Evolutionary conservation across 2,113 vertebrate species (phyloP), one percentile per base, ranked within the genome.

Genomic region (Heteronetta atricapilla): DNA sequence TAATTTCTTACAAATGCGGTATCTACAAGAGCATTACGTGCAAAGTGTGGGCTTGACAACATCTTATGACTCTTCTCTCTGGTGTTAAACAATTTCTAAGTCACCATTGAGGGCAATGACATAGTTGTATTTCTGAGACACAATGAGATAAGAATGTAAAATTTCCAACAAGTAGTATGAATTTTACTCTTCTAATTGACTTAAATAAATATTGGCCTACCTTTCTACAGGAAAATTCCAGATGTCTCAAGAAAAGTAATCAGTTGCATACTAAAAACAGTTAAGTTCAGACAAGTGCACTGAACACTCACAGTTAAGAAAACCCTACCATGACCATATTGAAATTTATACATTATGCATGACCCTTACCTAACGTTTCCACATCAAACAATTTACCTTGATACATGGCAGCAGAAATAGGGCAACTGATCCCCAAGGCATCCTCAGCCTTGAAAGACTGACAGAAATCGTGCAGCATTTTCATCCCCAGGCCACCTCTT

Each of bases 381-480:
- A 56, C 82, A 86, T 59, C 70, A 88, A 48, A 58, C 1, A 2
- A 73, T 87, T 96, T 94, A 99, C 99, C 99, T 98, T 97, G 97
- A 81, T 97, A 98, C 99, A 99, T 99, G 80, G 97, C 95, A 60
- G 97, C 56, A 72, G 99, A 99, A 68, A 99, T 93, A 1, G 99
- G 99, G 76, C 92, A 97, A 93, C 99, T 99, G 97, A 99, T 70
- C n/a, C 99, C 99, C 86, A 99, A 94, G 72, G 98, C 98, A 69
- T 97, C 95, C 7, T 99, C 99, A 5, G 96, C 86, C 21, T 68
- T 13, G 95, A 99, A 99, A 0, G 97, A 96, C 42, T 96, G 96
- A 83, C 98, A 99, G 98, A 99, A 99, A 92, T 99, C 99, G 89
- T 66, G 82, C 69, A 99, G 97, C 97, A 99, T 99, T 92, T 97